Percentiles rank a stretch among this genome's conserved stretches.
These are phyloP conservation scores for Henricia sp. DNA, from an alignment of 53 echinoderm and acorn worm genomes.

Conservation along the genomic window DNA sequence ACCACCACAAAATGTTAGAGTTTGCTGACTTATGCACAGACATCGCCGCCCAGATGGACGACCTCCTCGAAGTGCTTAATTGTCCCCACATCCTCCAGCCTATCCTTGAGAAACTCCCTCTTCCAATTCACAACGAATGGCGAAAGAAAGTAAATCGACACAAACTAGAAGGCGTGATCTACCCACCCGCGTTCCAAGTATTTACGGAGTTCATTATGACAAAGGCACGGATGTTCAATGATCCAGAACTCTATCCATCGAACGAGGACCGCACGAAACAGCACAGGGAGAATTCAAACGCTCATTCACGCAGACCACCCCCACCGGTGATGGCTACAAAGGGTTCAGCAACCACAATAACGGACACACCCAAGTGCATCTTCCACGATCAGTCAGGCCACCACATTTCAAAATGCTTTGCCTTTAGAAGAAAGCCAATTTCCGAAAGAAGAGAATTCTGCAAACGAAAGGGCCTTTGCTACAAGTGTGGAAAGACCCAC, in stretches of 20 bases:
- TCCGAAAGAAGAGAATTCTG: conserved; percentile 11
- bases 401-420: neutral
- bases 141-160: too few species aligned
- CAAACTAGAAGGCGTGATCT: too few species aligned
- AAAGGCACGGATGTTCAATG: too few species aligned
- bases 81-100: too few species aligned
- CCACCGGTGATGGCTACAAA: neutral
- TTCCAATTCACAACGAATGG: neutral
- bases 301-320: conserved; percentile 23
- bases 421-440: too few species aligned
- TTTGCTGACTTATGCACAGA: too few species aligned
- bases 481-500: neutral
- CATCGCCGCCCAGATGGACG: too few species aligned
- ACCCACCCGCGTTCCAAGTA: conserved; percentile 19
- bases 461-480: neutral
- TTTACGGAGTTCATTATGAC: conserved; percentile 27
- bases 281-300: too few species aligned
- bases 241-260: too few species aligned
- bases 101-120: neutral
- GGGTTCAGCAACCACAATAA: too few species aligned
- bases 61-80: conserved; percentile 31
- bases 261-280: too few species aligned
- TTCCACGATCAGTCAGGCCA: conserved; percentile 1
- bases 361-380: neutral
- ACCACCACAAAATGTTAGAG: too few species aligned